phyloP scores from a whole-genome alignment of 2,888 invertebrate species.

The Drosophila emarginata region DNA sequence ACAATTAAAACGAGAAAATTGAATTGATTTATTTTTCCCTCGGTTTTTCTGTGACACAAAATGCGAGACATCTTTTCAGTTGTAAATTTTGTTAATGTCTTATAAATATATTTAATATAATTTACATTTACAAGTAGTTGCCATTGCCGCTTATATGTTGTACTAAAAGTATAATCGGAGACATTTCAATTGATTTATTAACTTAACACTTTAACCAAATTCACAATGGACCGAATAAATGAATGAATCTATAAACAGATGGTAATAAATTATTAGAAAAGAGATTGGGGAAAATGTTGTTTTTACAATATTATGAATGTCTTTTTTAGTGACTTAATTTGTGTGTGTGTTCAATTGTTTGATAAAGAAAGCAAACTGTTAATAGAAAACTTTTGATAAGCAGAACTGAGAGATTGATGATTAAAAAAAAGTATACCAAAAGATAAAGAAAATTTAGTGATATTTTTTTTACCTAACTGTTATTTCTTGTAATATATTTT shows the following conservation, averaged over 20 bases:
- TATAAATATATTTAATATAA: constrained; percentile 51
- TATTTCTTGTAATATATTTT: not conserved
- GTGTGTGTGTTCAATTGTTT: constrained; percentile 34
- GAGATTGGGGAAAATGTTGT: constrained; percentile 2
- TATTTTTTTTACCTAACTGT: too few relatives aligned
- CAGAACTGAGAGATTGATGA: not conserved
- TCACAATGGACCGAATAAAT: not conserved
- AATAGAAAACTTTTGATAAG: not conserved
- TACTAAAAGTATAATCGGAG: constrained; percentile 4
- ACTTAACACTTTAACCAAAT: constrained; percentile 50
- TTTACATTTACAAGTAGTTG: constrained; percentile 35
- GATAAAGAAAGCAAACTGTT: constrained; percentile 33
- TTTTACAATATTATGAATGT: not conserved
- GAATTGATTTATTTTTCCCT: constrained; percentile 58
- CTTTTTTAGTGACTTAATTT: constrained; percentile 55
- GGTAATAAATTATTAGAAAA: constrained; percentile 14
- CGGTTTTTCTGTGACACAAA: constrained; percentile 10
- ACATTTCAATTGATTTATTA: constrained; percentile 57
- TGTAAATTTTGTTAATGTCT: constrained; percentile 58
- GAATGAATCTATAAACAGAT: not conserved
- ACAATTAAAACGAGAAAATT: constrained; percentile 61
- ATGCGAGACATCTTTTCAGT: not conserved
- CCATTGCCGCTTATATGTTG: constrained; percentile 23
- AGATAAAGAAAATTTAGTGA: not conserved
- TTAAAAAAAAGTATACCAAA: not conserved